phyloP scores from a whole-genome alignment of 2,797 vertebrate species.

The Periparus ater region DNA sequence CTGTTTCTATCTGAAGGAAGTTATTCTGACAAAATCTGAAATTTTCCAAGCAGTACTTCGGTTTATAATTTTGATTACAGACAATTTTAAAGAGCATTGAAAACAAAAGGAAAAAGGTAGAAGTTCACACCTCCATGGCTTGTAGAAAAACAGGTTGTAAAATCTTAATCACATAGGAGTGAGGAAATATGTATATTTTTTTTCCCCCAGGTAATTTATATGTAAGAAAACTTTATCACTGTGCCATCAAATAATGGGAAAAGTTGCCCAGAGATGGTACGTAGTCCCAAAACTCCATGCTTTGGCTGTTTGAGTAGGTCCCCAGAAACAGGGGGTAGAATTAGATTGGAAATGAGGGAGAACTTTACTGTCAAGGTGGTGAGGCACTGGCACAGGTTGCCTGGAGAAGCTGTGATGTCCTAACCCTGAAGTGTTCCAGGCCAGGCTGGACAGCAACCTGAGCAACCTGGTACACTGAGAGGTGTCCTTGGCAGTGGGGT shows the following conservation, averaged over 20 bases:
- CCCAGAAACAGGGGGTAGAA: neutral
- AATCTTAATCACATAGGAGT: neutral
- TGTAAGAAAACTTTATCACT: neutral
- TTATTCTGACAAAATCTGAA: neutral
- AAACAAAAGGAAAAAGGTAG: neutral
- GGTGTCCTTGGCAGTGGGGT: accelerated
- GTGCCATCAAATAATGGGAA: neutral
- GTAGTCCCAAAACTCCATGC: accelerated
- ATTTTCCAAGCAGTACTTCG: neutral
- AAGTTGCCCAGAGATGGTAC: neutral
- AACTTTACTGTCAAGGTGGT: neutral
- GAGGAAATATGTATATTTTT: accelerated
- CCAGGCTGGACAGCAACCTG: too few species aligned
- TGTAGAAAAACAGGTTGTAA: neutral
- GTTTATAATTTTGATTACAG: neutral
- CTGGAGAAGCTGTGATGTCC: neutral
- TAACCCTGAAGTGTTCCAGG: too few species aligned
- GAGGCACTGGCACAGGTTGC: neutral
- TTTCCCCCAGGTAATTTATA: neutral
- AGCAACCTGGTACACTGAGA: accelerated
- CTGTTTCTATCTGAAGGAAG: neutral
- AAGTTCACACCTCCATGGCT: neutral
- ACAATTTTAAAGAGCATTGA: neutral
- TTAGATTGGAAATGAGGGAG: accelerated
- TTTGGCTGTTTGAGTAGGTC: neutral